Evolutionary conservation across 2,888 invertebrate genomes (phyloP), one percentile per base, ranked within the genome.

Genomic region (Drosophila suboccidentalis): DNA sequence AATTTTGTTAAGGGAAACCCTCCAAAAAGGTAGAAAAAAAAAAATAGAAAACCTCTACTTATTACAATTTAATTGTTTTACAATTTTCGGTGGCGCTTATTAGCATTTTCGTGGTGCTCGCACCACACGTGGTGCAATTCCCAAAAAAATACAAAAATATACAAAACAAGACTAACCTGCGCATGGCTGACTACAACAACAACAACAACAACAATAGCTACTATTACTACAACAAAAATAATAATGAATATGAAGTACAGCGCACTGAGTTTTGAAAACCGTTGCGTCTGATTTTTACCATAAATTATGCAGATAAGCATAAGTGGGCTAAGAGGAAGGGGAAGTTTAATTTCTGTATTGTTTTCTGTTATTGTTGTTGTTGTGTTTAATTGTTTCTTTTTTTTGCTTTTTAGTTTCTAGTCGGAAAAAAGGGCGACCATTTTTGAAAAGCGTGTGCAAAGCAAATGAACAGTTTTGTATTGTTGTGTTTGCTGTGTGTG

Each of bases 1-100:
- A 67, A 87, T 78, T 62, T 43, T 17, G 47, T 19, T 32, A 41
- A 26, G 66, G 32, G 58, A 53, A 36, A n/a, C 43, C 36, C 46
- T 19, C 6, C 44, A 13, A 43, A 43, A 43, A 3, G 22, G 19
- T 13, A 43, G 6, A 6, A 22, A 43, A 17, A 17, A 43, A 17
- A 17, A 19, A 11, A 19, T 5, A 26, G 26, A 6, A 26, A 43
- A 19, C 19, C 62, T 50, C 53, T 51, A 63, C 70, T 84, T 82
- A 90, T 87, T 90, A 90, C 90, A 87, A 89, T 89, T 90, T 90
- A 89, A 90, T 89, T 89, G 89, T 89, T 84, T 90, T 90, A 89
- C 91, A 90, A 90, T 89, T 89, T 77, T 71, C 58, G 89, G 75
- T 89, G 90, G 89, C 87, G 75, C 68, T 68, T 86, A 90, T 86